Base-by-base conservation (phyloP, 2,113 vertebrate genomes). In the Dendropsophus ebraccatus region DNA sequence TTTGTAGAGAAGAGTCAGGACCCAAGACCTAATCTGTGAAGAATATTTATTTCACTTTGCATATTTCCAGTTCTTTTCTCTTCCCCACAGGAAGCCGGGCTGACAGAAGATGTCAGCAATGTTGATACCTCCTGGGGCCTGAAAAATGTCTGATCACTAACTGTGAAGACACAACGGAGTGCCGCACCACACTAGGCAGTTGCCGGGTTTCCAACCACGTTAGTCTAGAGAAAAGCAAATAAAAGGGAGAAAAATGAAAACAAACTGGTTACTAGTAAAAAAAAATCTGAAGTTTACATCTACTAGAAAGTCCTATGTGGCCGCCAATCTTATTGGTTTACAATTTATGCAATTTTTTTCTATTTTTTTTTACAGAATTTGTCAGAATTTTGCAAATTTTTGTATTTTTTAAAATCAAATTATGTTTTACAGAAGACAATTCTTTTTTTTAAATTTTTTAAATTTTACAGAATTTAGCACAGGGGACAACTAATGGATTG, bases 1-100 rank as follows among this genome's bases (percentile, higher is more conserved):
- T 35, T n/a, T 69, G 30, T 65, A 13, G 23, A 28, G 58, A 60
- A 60, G n/a, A 60, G 6, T 70, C 25, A 37, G 14, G 62, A 69
- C 21, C 19, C 19, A 23, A 17, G 19, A 23, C 32, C 19, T 23
- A 41, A 41, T 37, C 35, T 70, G 35, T 70, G 17, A 37, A 21
- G 67, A 70, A 41, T 70, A 70, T 70, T 70, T 70, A 70, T 70
- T 70, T 70, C 67, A 41, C 67, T 70, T 41, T 41, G 67, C 67
- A 70, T 70, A 70, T 70, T 70, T 70, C 19, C 67, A 41, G 67
- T 70, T 70, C 35, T 67, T 4, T 67, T 32, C 62, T 70, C 67
- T 70, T 70, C 67, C 67, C 67, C 67, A 28, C 72, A 47, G 72
- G 72, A 74, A 74, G 45, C 72, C 45, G 72, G 23, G 72, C 41